Evolutionary conservation across 1,140 invertebrate genomes (phyloP).

Genomic region (Drosophila miranda): DNA sequence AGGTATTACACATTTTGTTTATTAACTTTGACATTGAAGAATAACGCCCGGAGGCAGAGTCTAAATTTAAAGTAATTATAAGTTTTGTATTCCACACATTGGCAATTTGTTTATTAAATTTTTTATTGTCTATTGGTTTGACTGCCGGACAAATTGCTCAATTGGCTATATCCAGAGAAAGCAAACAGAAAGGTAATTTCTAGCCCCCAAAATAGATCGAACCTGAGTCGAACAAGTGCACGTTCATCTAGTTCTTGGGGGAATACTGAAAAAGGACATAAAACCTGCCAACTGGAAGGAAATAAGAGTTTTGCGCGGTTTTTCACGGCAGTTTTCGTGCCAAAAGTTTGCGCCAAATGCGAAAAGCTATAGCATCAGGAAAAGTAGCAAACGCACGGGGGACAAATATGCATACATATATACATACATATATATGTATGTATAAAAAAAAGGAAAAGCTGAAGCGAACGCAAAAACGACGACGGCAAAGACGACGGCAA

Average conservation of each 20-base stretch:
- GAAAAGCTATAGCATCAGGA: not conserved
- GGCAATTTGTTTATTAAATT: slow-evolving; percentile 24
- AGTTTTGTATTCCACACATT: slow-evolving; percentile 6
- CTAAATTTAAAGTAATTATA: slow-evolving; percentile 22
- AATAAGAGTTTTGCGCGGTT: slow-evolving; percentile 13
- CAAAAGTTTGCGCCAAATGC: slow-evolving; percentile 51
- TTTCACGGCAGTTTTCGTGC: slow-evolving; percentile 22
- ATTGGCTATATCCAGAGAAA: not conserved
- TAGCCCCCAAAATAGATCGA: slow-evolving; percentile 26
- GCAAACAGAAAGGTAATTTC: slow-evolving; percentile 14
- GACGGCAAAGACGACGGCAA: slow-evolving; percentile 34
- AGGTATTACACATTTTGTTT: slow-evolving; percentile 9
- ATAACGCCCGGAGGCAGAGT: slow-evolving; percentile 1
- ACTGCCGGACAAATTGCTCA: slow-evolving; percentile 1
- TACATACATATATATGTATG: too few relatives aligned
- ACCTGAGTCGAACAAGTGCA: not conserved
- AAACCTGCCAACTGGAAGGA: slow-evolving; percentile 39
- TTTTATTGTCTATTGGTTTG: not conserved
- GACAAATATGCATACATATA: not conserved
- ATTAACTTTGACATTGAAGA: slow-evolving; percentile 34
- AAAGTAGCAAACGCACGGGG: too few relatives aligned
- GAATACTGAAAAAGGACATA: slow-evolving; percentile 20
- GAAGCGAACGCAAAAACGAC: not conserved
- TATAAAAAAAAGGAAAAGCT: slow-evolving; percentile 26
- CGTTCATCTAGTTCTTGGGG: not conserved